Conservation (phyloP, 2,113 vertebrate species). For the Anarrhichthys ocellatus region DNA sequence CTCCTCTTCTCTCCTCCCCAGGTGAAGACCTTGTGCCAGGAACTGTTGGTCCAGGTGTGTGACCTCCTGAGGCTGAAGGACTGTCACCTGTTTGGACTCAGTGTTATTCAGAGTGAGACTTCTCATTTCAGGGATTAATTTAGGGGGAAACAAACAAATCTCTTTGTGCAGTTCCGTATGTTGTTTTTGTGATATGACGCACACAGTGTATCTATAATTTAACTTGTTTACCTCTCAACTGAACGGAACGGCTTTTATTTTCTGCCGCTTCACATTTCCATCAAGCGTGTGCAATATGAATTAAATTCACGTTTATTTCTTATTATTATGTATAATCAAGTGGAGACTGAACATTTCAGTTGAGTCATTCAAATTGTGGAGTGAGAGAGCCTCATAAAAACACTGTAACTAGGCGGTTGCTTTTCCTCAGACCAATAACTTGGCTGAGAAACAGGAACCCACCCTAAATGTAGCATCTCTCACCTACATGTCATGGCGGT, state of each 20-base stretch:
- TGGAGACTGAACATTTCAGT: background rate
- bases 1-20: conserved; percentile 60
- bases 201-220: background rate
- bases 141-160: background rate
- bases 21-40: conserved; percentile 97
- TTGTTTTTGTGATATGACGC: background rate
- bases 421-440: conserved; percentile 21
- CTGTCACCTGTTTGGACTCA: conserved; percentile 97
- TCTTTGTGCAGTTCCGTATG: background rate
- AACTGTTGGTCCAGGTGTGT: conserved; percentile 95
- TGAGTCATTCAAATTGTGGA: background rate
- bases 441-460: conserved; percentile 15
- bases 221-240: background rate
- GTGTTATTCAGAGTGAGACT: conserved; percentile 96
- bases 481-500: conserved; percentile 54
- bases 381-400: conserved; percentile 10
- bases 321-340: background rate
- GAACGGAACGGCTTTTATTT: conserved; percentile 6
- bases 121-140: background rate
- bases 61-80: conserved; percentile 97
- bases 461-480: conserved; percentile 44
- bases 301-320: background rate
- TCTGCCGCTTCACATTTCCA: background rate
- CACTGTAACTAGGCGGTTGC: conserved; percentile 3
- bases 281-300: background rate